phyloP scores from a whole-genome alignment of 2,797 vertebrate species.

The Serranus cabrilla region DNA sequence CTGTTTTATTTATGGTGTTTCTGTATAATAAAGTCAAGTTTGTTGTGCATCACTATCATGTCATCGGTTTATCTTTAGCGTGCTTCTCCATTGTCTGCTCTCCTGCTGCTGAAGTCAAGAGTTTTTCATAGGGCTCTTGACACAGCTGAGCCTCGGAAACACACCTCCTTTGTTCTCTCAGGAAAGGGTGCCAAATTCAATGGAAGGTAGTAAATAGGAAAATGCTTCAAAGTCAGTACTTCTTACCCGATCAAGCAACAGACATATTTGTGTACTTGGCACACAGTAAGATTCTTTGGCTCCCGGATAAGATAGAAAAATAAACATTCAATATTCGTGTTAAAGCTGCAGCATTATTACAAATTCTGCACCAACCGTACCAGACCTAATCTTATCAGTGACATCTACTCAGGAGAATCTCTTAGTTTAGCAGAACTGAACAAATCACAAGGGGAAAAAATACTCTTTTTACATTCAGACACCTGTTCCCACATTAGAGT shows the following conservation, averaged over 20 bases:
- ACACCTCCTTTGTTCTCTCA: conserved; percentile 78
- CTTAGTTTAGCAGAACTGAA: conserved; percentile 63
- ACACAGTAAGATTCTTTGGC: conserved; percentile 50
- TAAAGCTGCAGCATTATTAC: conserved; percentile 58
- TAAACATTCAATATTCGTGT: conserved; percentile 59
- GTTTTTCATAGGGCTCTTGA: conserved; percentile 81
- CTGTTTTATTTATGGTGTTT: conserved; percentile 76
- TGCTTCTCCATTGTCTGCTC: conserved; percentile 71
- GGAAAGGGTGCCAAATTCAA: conserved; percentile 78
- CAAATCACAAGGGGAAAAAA: conserved; percentile 59
- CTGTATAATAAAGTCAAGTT: conserved; percentile 73
- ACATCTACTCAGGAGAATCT: conserved; percentile 66
- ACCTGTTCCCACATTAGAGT: conserved; percentile 68
- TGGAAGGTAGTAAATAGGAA: conserved; percentile 77
- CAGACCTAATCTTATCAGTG: conserved; percentile 71
- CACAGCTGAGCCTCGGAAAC: conserved; percentile 74
- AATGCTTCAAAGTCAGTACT: conserved; percentile 74
- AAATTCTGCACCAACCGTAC: conserved; percentile 45
- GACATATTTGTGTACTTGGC: conserved; percentile 67
- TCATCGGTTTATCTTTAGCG: conserved; percentile 75
- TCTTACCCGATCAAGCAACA: conserved; percentile 65
- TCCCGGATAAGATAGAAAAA: conserved; percentile 57
- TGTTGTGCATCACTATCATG: conserved; percentile 73
- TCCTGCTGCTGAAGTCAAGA: conserved; percentile 74
- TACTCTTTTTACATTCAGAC: conserved; percentile 52